phyloP scores from a whole-genome alignment of 2,113 vertebrate genomes.

The Cariama cristata region DNA sequence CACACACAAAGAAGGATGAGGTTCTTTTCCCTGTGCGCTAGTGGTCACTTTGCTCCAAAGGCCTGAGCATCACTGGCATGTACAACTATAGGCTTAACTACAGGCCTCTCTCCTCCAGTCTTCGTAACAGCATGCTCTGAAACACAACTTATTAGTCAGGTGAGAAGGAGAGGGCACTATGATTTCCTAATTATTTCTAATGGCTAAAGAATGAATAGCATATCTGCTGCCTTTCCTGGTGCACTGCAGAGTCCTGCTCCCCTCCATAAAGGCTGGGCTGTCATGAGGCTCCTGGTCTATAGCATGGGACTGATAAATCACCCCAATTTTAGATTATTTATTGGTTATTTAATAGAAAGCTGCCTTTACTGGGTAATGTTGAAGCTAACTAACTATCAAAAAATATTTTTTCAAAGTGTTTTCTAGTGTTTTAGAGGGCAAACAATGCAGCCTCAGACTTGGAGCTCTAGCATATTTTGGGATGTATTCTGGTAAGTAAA shows the following conservation, averaged over 20 bases:
- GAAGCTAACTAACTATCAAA: neutral
- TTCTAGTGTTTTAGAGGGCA: neutral
- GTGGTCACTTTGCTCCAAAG: neutral
- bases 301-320: neutral
- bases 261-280: neutral
- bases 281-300: neutral
- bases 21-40: neutral
- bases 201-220: neutral
- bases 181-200: neutral
- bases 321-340: neutral
- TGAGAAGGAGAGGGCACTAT: neutral
- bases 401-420: fast-evolving
- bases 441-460: neutral
- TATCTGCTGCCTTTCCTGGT: neutral
- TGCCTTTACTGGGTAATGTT: neutral
- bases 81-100: neutral
- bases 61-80: neutral
- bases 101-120: neutral
- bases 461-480: neutral
- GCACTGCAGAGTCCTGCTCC: neutral
- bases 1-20: neutral
- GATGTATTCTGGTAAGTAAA: neutral
- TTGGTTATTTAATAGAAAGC: neutral
- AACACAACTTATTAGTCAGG: neutral
- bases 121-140: neutral